These are phyloP conservation scores for Microcebus murinus DNA, from an alignment of 2,113 vertebrate species.

Conservation along the genomic window DNA sequence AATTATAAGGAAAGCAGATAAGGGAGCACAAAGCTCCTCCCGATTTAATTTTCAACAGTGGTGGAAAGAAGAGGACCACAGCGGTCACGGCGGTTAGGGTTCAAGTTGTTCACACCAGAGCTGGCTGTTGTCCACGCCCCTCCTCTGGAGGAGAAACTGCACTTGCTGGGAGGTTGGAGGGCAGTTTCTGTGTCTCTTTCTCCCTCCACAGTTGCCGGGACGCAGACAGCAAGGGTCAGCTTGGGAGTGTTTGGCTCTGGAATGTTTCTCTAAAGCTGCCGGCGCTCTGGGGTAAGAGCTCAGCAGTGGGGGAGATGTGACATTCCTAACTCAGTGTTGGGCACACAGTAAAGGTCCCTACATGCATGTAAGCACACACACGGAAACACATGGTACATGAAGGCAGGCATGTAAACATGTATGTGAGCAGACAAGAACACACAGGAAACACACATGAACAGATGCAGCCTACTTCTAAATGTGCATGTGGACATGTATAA, in stretches of 20 bases:
- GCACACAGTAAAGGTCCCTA: background rate
- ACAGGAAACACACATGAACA: background rate
- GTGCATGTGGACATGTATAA: background rate
- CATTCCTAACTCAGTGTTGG: accelerated
- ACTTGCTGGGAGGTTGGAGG: accelerated
- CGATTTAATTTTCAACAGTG: background rate
- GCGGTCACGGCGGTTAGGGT: accelerated
- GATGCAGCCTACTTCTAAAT: background rate
- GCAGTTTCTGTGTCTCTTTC: accelerated
- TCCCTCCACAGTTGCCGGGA: background rate
- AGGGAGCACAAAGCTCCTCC: background rate
- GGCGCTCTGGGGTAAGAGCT: background rate
- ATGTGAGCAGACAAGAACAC: background rate
- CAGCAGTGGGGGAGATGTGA: accelerated
- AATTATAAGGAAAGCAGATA: background rate
- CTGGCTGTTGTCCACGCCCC: too few relatives aligned
- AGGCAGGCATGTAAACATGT: too few relatives aligned
- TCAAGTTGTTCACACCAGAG: background rate
- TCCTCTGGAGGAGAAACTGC: accelerated
- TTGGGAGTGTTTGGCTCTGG: background rate
- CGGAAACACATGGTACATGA: background rate
- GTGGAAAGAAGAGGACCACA: background rate
- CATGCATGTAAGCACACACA: background rate
- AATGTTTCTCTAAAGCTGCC: background rate
- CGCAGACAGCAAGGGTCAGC: background rate